Base-by-base conservation (phyloP, 1,140 invertebrate species). In the Drosophila neocordata region DNA sequence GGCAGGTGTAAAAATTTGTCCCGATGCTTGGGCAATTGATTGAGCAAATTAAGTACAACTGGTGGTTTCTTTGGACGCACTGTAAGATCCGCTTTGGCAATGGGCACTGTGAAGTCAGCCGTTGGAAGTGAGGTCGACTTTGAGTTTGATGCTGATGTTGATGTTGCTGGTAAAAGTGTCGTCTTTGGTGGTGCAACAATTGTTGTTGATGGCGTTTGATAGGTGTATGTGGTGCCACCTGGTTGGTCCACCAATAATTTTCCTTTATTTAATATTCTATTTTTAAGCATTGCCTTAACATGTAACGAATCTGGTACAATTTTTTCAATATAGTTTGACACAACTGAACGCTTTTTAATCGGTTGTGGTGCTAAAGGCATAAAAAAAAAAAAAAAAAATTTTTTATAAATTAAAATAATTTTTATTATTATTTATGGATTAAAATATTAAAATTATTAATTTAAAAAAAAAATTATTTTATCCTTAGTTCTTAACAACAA, bases 221-320 rank as follows among this genome's bases (percentile, higher is more conserved):
- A 9, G 27, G 37, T 53, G 12, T 52, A n/a, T 2, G 37, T 44
- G 13, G 56, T 44, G 9, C 55, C 18, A 27, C 13, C 44, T 1
- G 41, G 20, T 22, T 70, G 61, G 0, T n/a, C 13, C n/a, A 34
- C 41, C n/a, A 52, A 2, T 8, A 13, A 37, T 1, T 48, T 22
- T 20, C 35, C 18, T 38, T 87, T 87, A 58, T 73, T 83, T n/a
- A 87, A 55, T 58, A 83, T 83, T 56, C 68, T 69, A 44, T 75
- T 75, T 22, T 89, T 89, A 0, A 90, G 35, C 5, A 90, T 34
- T 5, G 73, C 55, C 65, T 89, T 90, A 2, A 88, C 73, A 8
- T 89, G 75, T 52, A 58, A 15, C 0, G 87, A 74, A 34, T 60
- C 62, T 2, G 65, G 62, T 31, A 59, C 37, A 8, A 41, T 15